phyloP scores from a whole-genome alignment of 2,797 vertebrate genomes.

The Urophycis tenuis region DNA sequence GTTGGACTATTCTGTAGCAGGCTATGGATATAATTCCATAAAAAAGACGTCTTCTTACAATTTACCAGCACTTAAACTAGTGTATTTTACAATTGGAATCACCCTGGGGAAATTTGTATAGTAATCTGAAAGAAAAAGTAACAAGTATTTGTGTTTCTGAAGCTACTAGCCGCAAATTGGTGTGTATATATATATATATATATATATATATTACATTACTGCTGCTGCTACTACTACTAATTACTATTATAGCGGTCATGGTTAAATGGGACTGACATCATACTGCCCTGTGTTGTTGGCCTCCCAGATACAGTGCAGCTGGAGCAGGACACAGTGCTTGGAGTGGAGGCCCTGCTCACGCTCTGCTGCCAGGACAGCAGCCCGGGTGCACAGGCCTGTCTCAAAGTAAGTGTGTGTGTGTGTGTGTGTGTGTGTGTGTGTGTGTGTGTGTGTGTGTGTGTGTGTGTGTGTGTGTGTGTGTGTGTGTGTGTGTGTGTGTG shows the following conservation, averaged over 20 bases:
- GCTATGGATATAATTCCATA: not conserved
- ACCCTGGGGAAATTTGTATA: not conserved
- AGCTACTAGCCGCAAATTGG: too few relatives aligned
- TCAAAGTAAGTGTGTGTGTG: conserved; percentile 95
- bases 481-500: too few relatives aligned
- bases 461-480: too few relatives aligned
- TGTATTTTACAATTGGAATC: not conserved
- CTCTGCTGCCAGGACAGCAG: conserved; percentile 90
- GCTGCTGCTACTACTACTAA: too few relatives aligned
- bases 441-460: too few relatives aligned
- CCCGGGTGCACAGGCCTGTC: conserved; percentile 78
- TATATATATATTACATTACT: too few relatives aligned
- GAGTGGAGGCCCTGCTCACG: conserved; percentile 88
- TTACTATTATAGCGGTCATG: not conserved
- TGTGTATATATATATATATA: too few relatives aligned
- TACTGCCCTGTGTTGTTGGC: not conserved
- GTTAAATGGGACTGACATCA: not conserved
- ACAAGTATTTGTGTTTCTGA: not conserved
- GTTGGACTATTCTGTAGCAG: not conserved
- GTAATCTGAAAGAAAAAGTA: not conserved
- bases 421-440: too few relatives aligned
- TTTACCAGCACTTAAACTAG: not conserved
- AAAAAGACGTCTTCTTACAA: not conserved
- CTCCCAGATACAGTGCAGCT: conserved; percentile 79
- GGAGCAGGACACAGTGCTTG: conserved; percentile 92